Percentiles rank a stretch among this genome's conserved stretches.
phyloP scores from a whole-genome alignment of 2,888 invertebrate species.

The Nephrotoma appendiculata region DNA sequence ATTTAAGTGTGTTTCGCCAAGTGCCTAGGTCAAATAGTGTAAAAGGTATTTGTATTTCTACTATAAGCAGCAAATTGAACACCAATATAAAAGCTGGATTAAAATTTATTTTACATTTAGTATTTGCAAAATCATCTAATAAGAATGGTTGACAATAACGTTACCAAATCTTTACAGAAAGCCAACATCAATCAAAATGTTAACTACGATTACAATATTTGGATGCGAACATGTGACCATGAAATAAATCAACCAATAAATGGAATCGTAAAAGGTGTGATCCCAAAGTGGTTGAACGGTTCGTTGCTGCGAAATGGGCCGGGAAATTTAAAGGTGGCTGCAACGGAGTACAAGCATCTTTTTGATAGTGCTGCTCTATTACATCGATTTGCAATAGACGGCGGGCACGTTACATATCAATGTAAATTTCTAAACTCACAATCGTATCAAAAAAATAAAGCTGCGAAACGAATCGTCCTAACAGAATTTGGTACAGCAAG shows the following conservation, averaged over 20 bases:
- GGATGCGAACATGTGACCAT: conserved; percentile 65
- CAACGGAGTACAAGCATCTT: conserved; percentile 63
- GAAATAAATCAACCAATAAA: conserved; percentile 57
- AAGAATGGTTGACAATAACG: background rate
- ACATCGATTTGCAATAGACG: conserved; percentile 62
- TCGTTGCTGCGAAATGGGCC: conserved; percentile 78
- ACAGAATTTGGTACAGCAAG: conserved; percentile 71
- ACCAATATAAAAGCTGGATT: background rate
- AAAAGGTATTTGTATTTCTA: no score
- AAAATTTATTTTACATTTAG: background rate
- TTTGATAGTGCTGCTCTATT: conserved; percentile 82
- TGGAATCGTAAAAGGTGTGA: conserved; percentile 44
- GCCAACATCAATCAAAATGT: conserved; percentile 31
- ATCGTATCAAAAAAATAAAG: conserved; percentile 53
- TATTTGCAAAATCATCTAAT: background rate
- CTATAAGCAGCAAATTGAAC: no score
- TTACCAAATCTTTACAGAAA: background rate
- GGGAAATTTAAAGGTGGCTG: conserved; percentile 67
- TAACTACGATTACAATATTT: conserved; percentile 58
- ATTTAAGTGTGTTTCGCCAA: no score
- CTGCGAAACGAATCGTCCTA: conserved; percentile 67
- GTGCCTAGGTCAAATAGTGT: no score
- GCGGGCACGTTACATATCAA: conserved; percentile 66
- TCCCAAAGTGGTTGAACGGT: conserved; percentile 69
- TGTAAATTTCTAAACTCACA: conserved; percentile 59